phyloP scores from a whole-genome alignment of 92 coral and sea anemone genomes.

The Montipora capitata region DNA sequence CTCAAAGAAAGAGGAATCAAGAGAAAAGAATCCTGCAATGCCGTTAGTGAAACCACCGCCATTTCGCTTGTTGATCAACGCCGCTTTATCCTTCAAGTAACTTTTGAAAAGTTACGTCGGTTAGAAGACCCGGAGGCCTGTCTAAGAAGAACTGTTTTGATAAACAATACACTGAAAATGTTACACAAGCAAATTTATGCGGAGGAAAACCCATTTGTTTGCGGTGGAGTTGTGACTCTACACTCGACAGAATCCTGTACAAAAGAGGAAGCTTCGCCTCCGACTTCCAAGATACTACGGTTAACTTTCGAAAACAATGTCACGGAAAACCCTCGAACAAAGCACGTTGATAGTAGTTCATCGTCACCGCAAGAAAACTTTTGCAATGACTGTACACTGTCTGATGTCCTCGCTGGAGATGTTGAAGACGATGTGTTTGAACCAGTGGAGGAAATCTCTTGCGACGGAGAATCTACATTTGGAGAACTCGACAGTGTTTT shows the following conservation, averaged over 20 bases:
- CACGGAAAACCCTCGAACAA: constrained; percentile 54
- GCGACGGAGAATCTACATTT: constrained; percentile 79
- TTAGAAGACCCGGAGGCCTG: constrained; percentile 97
- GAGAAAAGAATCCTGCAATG: constrained; percentile 59
- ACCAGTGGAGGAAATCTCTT: constrained; percentile 35
- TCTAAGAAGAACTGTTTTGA: constrained; percentile 92
- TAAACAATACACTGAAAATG: constrained; percentile 95
- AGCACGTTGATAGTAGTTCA: constrained; percentile 46
- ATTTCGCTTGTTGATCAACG: constrained; percentile 63
- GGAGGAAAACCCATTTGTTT: constrained; percentile 85
- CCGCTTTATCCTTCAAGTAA: constrained; percentile 85
- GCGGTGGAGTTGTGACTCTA: constrained; percentile 38
- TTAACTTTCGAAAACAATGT: constrained; percentile 45
- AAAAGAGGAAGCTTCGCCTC: constrained; percentile 29
- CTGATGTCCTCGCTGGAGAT: constrained; percentile 64
- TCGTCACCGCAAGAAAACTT: constrained; percentile 37
- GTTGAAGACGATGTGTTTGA: constrained; percentile 82
- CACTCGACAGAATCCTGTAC: constrained; percentile 25
- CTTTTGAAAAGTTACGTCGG: constrained; percentile 94
- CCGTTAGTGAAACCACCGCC: constrained; percentile 27
- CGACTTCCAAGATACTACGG: constrained; percentile 43
- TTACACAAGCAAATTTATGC: constrained; percentile 88
- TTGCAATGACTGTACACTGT: constrained; percentile 69
- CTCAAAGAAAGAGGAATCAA: constrained; percentile 79
- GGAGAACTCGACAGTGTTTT: constrained; percentile 92